Conservation (phyloP, 2,113 vertebrate genomes). For the Osmerus eperlanus region DNA sequence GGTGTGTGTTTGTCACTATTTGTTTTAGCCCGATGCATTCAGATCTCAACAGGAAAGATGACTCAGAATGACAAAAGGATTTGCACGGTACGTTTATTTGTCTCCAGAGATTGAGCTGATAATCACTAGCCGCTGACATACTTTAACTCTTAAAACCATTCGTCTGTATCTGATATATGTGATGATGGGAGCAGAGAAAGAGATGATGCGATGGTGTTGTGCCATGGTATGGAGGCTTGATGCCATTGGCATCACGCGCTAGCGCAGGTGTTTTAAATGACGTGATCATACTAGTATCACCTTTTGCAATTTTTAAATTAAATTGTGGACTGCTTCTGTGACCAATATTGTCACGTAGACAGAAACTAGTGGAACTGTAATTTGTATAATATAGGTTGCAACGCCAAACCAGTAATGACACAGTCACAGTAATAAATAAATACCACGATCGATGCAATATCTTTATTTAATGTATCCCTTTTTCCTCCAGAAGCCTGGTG, state of each 20-base stretch:
- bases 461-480: neutral
- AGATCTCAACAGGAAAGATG: slow-evolving; percentile 25
- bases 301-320: neutral
- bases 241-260: slow-evolving; percentile 3
- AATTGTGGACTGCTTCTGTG: neutral
- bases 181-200: neutral
- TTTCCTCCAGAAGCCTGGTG: slow-evolving; percentile 39
- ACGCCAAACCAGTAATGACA: too few relatives aligned
- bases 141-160: neutral
- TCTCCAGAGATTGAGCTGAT: neutral
- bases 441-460: neutral
- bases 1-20: slow-evolving; percentile 29
- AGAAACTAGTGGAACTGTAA: too few relatives aligned
- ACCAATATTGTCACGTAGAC: too few relatives aligned
- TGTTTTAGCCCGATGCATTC: neutral
- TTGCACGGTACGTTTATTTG: slow-evolving; percentile 32
- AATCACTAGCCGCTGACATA: too few relatives aligned
- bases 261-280: slow-evolving; percentile 12
- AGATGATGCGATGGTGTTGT: slow-evolving; percentile 1
- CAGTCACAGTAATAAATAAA: too few relatives aligned
- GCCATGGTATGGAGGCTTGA: neutral
- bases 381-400: too few relatives aligned
- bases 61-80: slow-evolving; percentile 29
- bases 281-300: slow-evolving; percentile 3
- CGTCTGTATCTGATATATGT: neutral